phyloP scores from a whole-genome alignment of 2,888 invertebrate species.

The Drosophila greeni region DNA sequence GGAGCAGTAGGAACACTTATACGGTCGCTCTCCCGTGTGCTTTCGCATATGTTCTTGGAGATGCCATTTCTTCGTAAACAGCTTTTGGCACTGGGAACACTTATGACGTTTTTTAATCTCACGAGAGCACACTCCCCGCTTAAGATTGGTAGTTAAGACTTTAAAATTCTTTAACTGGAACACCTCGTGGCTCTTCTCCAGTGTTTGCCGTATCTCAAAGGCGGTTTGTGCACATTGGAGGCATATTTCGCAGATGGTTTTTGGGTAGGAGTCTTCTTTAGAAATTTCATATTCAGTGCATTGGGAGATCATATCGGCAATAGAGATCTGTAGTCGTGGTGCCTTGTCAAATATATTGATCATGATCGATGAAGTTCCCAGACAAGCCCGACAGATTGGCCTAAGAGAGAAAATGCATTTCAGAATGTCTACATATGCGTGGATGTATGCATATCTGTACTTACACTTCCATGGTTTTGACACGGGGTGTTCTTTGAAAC shows the following conservation, averaged over 20 bases:
- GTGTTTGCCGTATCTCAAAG: constrained; percentile 1
- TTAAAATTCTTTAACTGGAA: not conserved
- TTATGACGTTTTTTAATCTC: not conserved
- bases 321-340: not conserved
- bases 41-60: not conserved
- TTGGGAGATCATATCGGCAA: not conserved
- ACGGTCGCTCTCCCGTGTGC: not conserved
- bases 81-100: not conserved
- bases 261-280: not conserved
- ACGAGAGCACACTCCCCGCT: not conserved
- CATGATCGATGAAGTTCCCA: not conserved
- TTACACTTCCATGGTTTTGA: not conserved
- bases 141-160: not conserved
- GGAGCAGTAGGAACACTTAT: not conserved
- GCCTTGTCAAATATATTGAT: not conserved
- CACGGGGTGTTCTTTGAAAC: too few species aligned
- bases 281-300: not conserved
- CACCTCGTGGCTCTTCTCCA: not conserved
- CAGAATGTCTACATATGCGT: not conserved
- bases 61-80: not conserved
- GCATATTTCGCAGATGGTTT: not conserved
- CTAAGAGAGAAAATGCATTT: not conserved
- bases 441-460: not conserved
- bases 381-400: not conserved
- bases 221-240: not conserved